These are phyloP conservation scores for Eudasyphora cyanicolor DNA, from an alignment of 2,888 invertebrate genomes.

Conservation along the genomic window DNA sequence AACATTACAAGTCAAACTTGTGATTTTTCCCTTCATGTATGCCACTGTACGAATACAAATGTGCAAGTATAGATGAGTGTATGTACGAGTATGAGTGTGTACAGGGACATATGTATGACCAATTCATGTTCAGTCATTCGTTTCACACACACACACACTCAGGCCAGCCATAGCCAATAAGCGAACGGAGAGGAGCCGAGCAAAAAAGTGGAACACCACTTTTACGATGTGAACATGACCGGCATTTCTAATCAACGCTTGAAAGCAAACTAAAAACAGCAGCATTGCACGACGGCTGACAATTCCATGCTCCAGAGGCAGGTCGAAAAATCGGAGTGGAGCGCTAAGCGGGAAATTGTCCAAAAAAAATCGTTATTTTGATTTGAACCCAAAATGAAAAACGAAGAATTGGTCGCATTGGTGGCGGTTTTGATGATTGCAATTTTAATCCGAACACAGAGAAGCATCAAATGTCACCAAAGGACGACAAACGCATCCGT, in stretches of 20 bases:
- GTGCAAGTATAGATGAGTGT: background rate
- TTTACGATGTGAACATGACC: conserved; percentile 63
- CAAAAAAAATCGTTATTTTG: conserved; percentile 30
- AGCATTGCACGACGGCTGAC: conserved; percentile 16
- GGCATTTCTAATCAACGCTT: conserved; percentile 59
- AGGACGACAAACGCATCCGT: conserved; percentile 27
- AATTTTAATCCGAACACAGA: conserved; percentile 63
- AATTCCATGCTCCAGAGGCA: no score
- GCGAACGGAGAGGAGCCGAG: background rate
- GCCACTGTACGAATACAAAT: conserved; percentile 12
- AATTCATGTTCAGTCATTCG: conserved; percentile 60
- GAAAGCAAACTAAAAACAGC: conserved; percentile 1
- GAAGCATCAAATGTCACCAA: conserved; percentile 51
- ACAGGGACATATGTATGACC: conserved; percentile 24
- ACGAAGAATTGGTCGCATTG: background rate
- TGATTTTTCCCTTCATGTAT: conserved; percentile 17
- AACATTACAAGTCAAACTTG: conserved; percentile 41
- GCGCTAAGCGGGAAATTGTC: conserved; percentile 47
- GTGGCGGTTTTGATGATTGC: conserved; percentile 33
- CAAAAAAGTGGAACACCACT: conserved; percentile 52
- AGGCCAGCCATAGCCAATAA: conserved; percentile 25
- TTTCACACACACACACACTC: background rate
- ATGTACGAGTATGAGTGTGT: conserved; percentile 3
- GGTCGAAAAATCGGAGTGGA: conserved; percentile 51
- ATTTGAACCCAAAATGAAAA: background rate